Conservation (phyloP, 2,113 vertebrate genomes). For the Tenrec ecaudatus region DNA sequence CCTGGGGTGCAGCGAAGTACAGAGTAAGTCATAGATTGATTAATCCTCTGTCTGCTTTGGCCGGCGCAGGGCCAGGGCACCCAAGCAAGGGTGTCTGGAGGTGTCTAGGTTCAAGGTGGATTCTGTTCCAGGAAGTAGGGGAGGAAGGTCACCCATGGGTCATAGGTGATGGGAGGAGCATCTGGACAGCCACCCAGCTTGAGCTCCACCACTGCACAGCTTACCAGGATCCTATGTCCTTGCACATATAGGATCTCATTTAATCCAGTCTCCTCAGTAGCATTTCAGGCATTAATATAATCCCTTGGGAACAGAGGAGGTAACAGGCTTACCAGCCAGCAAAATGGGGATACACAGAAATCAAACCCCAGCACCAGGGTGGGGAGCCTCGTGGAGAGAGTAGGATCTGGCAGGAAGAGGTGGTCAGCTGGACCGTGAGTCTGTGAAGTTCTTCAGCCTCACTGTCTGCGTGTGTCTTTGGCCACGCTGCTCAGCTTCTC, state of each 20-base stretch:
- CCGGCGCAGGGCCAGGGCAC: slow-evolving; percentile 10
- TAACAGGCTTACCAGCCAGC: background rate
- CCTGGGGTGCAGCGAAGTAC: background rate
- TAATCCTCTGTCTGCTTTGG: slow-evolving; percentile 55
- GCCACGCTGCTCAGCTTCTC: background rate
- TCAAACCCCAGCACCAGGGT: background rate
- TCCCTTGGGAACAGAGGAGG: background rate
- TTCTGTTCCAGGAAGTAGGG: slow-evolving; percentile 54
- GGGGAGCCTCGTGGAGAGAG: background rate
- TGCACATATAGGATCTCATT: background rate
- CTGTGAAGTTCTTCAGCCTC: background rate
- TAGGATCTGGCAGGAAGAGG: background rate
- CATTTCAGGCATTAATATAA: background rate
- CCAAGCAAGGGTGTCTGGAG: slow-evolving; percentile 54
- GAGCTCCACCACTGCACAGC: background rate
- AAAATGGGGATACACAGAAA: background rate
- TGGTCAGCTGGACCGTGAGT: background rate
- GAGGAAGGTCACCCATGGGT: slow-evolving; percentile 57
- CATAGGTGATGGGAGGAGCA: background rate
- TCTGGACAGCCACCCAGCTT: background rate
- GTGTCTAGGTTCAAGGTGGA: slow-evolving; percentile 60
- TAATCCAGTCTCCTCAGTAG: background rate
- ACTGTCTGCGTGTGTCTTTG: no score
- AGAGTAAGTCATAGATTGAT: slow-evolving; percentile 73
- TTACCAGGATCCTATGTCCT: background rate